A percentile compares a stretch with the other conserved stretches of the same genome.
These are phyloP conservation scores for Stratiomys singularior DNA, from an alignment of 2,888 invertebrate genomes.

Conservation along the genomic window DNA sequence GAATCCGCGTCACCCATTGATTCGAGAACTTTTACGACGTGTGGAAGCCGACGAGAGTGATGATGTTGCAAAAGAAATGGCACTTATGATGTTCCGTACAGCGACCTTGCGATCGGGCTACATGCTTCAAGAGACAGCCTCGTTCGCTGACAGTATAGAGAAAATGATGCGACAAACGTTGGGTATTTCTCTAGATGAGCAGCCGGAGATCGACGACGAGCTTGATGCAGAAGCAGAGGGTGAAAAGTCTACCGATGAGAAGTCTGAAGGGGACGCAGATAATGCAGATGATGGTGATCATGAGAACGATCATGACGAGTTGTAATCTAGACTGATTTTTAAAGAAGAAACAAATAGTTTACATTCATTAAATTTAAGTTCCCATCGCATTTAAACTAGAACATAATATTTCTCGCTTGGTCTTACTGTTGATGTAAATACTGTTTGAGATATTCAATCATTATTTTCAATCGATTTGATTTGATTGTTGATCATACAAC, in stretches of 20 bases:
- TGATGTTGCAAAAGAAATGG: slow-evolving; percentile 82
- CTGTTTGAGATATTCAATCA: not conserved
- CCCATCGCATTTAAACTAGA: not conserved
- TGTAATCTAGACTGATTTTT: slow-evolving; percentile 63
- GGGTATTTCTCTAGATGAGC: slow-evolving; percentile 81
- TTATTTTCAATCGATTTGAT: not conserved
- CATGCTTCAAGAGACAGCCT: slow-evolving; percentile 84
- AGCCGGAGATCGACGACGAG: slow-evolving; percentile 66
- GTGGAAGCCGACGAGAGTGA: slow-evolving; percentile 83
- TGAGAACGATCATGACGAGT: slow-evolving; percentile 69
- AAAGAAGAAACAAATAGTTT: not conserved
- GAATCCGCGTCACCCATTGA: slow-evolving; percentile 96
- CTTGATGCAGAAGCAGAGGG: slow-evolving; percentile 65
- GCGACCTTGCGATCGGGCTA: slow-evolving; percentile 96
- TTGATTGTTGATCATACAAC: not conserved
- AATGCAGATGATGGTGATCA: slow-evolving; percentile 66
- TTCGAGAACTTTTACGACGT: slow-evolving; percentile 87
- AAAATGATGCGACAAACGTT: slow-evolving; percentile 84
- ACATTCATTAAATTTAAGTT: slow-evolving; percentile 22
- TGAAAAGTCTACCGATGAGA: slow-evolving; percentile 65
- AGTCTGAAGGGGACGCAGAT: slow-evolving; percentile 65
- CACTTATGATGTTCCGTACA: slow-evolving; percentile 89
- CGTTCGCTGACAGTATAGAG: slow-evolving; percentile 92
- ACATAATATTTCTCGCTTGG: slow-evolving; percentile 11
- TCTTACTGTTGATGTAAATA: not conserved